These are phyloP conservation scores for Prosopocoilus inquinatus DNA, from an alignment of 2,888 invertebrate species.

Conservation along the genomic window DNA sequence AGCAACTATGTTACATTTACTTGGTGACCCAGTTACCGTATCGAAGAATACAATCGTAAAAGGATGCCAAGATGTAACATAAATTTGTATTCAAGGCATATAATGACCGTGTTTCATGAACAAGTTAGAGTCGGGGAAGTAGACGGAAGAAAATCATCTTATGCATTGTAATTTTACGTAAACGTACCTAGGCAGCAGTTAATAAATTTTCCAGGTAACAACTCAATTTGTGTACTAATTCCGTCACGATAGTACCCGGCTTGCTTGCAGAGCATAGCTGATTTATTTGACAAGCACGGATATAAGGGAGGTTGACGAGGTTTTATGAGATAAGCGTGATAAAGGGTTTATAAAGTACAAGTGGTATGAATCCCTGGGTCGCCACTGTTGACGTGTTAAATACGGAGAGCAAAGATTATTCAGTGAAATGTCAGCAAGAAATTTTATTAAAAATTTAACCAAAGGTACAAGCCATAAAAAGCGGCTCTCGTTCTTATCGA, in stretches of 20 bases:
- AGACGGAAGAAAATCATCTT: not conserved
- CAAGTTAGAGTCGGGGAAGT: no score
- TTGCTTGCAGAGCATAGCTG: slow-evolving; percentile 10
- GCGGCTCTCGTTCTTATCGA: no score
- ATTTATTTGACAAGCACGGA: slow-evolving; percentile 24
- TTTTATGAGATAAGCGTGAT: slow-evolving; percentile 30
- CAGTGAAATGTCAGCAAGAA: no score
- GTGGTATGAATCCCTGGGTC: slow-evolving; percentile 26
- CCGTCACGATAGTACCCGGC: slow-evolving; percentile 13
- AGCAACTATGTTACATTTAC: no score
- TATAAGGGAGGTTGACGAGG: slow-evolving; percentile 27
- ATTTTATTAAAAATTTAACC: no score
- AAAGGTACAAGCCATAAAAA: no score
- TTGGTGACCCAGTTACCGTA: no score
- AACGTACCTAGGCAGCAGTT: not conserved
- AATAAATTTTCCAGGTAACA: not conserved
- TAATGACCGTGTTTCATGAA: no score
- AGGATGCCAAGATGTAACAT: no score
- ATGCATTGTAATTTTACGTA: not conserved
- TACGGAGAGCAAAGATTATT: no score
- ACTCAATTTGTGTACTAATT: not conserved
- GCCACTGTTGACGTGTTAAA: slow-evolving; percentile 14
- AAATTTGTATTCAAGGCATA: no score
- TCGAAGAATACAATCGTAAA: no score
- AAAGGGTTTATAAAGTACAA: slow-evolving; percentile 27